phyloP scores from a whole-genome alignment of 2,888 invertebrate genomes.

The Drosophila austrosaltans region DNA sequence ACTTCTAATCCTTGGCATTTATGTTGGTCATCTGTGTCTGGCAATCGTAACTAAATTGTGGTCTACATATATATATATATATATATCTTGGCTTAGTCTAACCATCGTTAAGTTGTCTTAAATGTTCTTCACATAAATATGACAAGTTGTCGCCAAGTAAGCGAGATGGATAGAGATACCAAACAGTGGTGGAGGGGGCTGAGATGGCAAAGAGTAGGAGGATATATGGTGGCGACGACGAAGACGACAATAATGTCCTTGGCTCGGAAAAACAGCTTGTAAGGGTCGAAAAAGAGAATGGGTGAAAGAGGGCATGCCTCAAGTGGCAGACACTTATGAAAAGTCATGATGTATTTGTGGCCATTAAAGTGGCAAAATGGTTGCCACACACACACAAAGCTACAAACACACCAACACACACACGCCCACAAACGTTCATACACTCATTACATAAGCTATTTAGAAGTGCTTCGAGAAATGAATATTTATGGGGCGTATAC shows the following conservation, averaged over 20 bases:
- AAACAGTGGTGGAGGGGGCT: not conserved
- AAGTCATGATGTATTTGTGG: constrained; percentile 76
- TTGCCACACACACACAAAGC: constrained; percentile 37
- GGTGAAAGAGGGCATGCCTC: constrained; percentile 43
- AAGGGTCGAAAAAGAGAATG: constrained; percentile 20
- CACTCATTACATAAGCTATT: constrained; percentile 31
- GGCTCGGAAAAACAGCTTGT: constrained; percentile 39
- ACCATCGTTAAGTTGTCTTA: constrained; percentile 61
- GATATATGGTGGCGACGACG: not conserved
- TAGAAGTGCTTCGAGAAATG: constrained; percentile 55
- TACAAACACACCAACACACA: constrained; percentile 26
- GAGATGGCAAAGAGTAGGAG: constrained; percentile 33
- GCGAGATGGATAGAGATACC: constrained; percentile 34
- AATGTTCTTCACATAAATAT: constrained; percentile 68
- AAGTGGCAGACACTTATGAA: constrained; percentile 71
- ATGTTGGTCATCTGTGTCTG: constrained; percentile 32
- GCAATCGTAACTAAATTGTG: constrained; percentile 56
- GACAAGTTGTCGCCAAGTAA: constrained; percentile 54
- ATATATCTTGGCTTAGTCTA: constrained; percentile 23
- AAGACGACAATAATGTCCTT: constrained; percentile 47
- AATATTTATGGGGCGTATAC: constrained; percentile 72
- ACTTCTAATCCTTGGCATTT: constrained; percentile 35
- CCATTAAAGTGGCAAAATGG: constrained; percentile 73
- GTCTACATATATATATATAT: constrained; percentile 26
- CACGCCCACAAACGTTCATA: constrained; percentile 17